Evolutionary conservation across 2,797 vertebrate genomes (phyloP).

Genomic region (Enteromius anoplus): DNA sequence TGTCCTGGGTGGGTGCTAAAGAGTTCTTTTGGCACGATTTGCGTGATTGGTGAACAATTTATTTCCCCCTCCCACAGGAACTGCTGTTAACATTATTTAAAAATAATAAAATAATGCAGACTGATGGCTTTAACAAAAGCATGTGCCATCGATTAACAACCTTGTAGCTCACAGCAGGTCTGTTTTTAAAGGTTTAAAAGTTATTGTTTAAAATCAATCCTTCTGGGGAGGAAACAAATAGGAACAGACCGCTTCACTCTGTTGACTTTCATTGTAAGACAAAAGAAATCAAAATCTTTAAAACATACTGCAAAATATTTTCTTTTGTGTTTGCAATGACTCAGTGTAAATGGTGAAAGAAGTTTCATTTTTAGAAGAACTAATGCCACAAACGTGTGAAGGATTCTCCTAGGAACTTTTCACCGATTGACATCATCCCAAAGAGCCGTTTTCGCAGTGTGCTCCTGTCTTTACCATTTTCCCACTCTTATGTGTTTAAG

Average conservation of each 20-base stretch:
- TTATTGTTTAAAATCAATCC: background rate
- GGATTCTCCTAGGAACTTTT: conserved; percentile 49
- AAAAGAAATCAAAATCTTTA: background rate
- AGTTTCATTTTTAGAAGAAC: background rate
- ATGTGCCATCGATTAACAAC: background rate
- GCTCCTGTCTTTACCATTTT: conserved; percentile 36
- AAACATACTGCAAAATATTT: background rate
- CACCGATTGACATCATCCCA: conserved; percentile 42
- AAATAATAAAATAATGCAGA: background rate
- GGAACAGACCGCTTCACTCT: background rate
- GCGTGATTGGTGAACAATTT: background rate
- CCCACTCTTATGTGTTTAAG: conserved; percentile 55
- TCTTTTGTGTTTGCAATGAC: background rate
- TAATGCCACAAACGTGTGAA: background rate
- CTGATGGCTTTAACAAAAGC: background rate
- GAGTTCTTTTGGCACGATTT: background rate
- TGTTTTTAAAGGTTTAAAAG: conserved; percentile 1
- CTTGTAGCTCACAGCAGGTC: background rate
- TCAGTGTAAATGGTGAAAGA: background rate
- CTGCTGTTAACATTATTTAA: background rate
- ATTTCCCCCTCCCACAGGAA: background rate
- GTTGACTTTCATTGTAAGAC: background rate
- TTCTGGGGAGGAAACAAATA: background rate
- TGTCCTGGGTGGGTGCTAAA: background rate
- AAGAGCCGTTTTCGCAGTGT: conserved; percentile 47